A percentile compares a stretch with the other conserved stretches of the same genome.
Conservation (phyloP, 2,113 vertebrate species). For the Paraplagusia blochii region DNA sequence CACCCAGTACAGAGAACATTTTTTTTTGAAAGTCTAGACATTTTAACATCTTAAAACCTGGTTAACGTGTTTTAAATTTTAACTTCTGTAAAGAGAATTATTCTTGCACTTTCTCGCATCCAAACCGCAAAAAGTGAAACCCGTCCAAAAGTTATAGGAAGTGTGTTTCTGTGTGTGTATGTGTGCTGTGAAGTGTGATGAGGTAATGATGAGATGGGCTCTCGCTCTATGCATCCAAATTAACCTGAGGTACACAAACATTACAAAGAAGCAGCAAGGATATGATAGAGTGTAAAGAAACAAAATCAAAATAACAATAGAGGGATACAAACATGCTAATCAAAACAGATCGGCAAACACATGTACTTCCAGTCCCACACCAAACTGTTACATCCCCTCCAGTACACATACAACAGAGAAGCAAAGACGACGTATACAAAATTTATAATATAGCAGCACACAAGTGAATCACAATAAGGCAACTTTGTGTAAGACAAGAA, state of each 20-base stretch:
- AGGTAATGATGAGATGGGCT: constrained; percentile 85
- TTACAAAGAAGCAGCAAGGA: constrained; percentile 81
- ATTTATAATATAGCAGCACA: constrained; percentile 98
- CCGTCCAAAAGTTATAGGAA: constrained; percentile 53
- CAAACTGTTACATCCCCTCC: constrained; percentile 82
- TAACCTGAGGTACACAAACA: constrained; percentile 89
- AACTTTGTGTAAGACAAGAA: constrained; percentile 89
- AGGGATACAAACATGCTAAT: constrained; percentile 73
- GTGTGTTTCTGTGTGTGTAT: constrained; percentile 12
- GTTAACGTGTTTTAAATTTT: constrained; percentile 8
- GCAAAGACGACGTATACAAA: constrained; percentile 73
- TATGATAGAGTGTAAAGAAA: constrained; percentile 63
- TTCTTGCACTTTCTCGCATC: constrained; percentile 37
- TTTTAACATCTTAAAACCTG: constrained; percentile 37
- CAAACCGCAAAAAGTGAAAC: constrained; percentile 48
- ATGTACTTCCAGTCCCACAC: constrained; percentile 88
- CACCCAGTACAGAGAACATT: constrained; percentile 43
- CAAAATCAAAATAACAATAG: constrained; percentile 37
- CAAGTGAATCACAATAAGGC: constrained; percentile 92
- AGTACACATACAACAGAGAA: constrained; percentile 76
- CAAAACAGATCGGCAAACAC: constrained; percentile 74
- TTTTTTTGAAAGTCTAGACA: constrained; percentile 40
- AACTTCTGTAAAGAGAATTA: constrained; percentile 46
- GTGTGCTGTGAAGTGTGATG: constrained; percentile 68
- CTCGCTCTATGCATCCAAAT: constrained; percentile 80